These are phyloP conservation scores for Zoanthus sociatus DNA, from an alignment of 92 coral and sea anemone species.

Conservation along the genomic window DNA sequence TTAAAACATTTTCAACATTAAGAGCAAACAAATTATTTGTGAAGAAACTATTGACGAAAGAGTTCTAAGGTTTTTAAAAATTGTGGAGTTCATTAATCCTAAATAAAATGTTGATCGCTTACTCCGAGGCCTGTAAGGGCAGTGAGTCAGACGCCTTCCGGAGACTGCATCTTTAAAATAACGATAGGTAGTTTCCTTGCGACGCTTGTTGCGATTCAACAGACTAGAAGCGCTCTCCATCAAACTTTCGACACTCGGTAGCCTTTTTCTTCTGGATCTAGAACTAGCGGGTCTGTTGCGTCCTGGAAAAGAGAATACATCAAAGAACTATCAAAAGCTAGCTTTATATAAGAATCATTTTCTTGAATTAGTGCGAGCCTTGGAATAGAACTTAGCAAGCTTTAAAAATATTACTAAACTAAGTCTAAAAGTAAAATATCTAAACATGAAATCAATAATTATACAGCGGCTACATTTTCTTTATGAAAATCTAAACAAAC, in stretches of 20 bases:
- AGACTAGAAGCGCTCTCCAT: not conserved
- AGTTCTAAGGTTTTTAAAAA: no score
- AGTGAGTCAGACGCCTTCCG: not conserved
- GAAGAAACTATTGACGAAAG: no score
- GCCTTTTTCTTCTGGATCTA: not conserved
- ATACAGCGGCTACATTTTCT: no score
- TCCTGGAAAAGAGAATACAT: not conserved
- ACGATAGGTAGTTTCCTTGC: not conserved
- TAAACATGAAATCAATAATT: no score
- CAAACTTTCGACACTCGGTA: not conserved
- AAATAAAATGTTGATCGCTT: no score
- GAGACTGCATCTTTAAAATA: not conserved
- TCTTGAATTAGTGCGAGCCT: not conserved
- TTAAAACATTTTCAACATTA: no score
- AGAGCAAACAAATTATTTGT: no score
- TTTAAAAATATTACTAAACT: no score
- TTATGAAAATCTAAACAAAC: no score
- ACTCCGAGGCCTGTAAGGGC: not conserved
- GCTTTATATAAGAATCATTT: not conserved
- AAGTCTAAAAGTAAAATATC: no score
- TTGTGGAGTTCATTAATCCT: no score
- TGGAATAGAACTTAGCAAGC: no score
- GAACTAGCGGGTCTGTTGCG: not conserved
- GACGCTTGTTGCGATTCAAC: not conserved
- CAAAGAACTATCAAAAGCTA: not conserved